Base-by-base conservation (phyloP, 2,797 vertebrate genomes). In the Balearica regulorum region DNA sequence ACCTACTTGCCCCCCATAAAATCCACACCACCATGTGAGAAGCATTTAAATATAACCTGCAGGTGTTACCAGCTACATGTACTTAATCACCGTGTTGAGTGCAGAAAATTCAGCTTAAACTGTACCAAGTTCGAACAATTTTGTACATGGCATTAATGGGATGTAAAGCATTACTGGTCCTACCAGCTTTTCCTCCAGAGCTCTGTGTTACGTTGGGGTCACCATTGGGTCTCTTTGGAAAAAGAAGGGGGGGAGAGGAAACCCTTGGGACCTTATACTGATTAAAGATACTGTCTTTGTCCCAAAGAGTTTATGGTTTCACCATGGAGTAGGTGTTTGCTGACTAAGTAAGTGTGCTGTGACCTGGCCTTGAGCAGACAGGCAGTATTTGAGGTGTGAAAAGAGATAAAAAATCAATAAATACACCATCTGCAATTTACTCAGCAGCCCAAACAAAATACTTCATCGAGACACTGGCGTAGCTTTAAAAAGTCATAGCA, bases 381-480 rank as follows among this genome's bases (percentile, higher is more conserved):
- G 65, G 89, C 84, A 71, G 75, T 26, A 29, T 76, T 4, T 64
- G 87, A 96, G 84, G 85, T 90, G 91, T 64, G 84, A 91, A 88
- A 54, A 88, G 84, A 81, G 76, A 57, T 22, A 87, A 84, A 96
- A 94, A 94, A 95, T 96, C 96, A 85, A 89, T 95, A 93, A 95
- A 44, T 60, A 60, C 78, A 77, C 81, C 86, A 54, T 62, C 82
- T 90, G 65, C 90, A 58, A 65, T 95, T 96, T 89, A 53, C 92
- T 89, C 90, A 84, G 86, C 90, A 84, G 86, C 83, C 92, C 88
- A 89, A 89, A 77, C 78, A 76, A 86, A 93, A 94, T 69, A 89
- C 76, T 87, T 94, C 91, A 85, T 46, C 5, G 13, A 85, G 79
- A 41, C 54, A 26, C 2, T 5, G 20, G 33, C 17, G 22, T 61